Evolutionary conservation across 2,113 vertebrate species (phyloP).

Genomic region (Nipponia nippon): DNA sequence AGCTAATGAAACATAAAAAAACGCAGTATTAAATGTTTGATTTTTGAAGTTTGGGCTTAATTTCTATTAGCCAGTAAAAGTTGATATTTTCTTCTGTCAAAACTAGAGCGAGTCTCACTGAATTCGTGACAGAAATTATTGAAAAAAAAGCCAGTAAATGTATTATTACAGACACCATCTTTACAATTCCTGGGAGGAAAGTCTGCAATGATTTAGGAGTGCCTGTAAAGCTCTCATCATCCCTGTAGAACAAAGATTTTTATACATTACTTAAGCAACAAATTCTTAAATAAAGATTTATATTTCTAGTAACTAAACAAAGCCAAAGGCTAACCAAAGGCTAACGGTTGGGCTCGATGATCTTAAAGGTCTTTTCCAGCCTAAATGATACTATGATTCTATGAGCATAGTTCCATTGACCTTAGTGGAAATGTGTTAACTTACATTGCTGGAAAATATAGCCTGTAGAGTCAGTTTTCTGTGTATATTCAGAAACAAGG

Average conservation of each 20-base stretch:
- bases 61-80: not conserved
- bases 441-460: not conserved
- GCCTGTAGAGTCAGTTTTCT: not conserved
- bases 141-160: not conserved
- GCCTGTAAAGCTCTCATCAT: not conserved
- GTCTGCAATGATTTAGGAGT: not conserved
- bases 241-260: not conserved
- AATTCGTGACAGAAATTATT: not conserved
- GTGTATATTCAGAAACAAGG: not conserved
- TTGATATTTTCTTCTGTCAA: not conserved
- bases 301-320: not conserved
- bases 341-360: accelerated
- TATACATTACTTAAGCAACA: not conserved
- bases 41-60: not conserved
- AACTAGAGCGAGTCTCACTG: accelerated
- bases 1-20: not conserved
- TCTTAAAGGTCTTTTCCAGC: not conserved
- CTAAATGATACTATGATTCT: not conserved
- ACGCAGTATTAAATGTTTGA: not conserved
- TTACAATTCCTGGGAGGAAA: not conserved
- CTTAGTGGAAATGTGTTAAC: not conserved
- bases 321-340: not conserved
- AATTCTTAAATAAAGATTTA: not conserved
- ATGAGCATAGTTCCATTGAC: not conserved
- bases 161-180: not conserved